A percentile compares a stretch with the other conserved stretches of the same genome.
Conservation (phyloP, 2,797 vertebrate genomes). For the Sebastes trivittatus region DNA sequence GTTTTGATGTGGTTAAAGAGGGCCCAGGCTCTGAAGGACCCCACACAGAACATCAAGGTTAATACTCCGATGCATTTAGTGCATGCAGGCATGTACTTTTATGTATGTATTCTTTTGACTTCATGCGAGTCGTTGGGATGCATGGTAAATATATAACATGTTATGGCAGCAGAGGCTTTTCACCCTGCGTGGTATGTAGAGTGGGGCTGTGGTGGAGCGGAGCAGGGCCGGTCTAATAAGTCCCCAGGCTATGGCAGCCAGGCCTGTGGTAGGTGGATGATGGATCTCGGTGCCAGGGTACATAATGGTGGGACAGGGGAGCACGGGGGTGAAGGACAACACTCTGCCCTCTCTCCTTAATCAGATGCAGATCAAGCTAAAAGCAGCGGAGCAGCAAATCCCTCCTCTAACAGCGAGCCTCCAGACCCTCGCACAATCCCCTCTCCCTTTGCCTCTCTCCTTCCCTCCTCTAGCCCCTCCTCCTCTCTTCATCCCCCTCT, state of each 20-base stretch:
- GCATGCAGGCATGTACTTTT: not conserved
- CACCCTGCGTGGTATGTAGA: constrained; percentile 66
- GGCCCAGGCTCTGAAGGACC: not conserved
- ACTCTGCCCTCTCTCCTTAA: constrained; percentile 86
- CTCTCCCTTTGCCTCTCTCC: constrained; percentile 51
- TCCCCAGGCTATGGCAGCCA: constrained; percentile 74
- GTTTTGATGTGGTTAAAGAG: not conserved
- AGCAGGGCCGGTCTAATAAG: constrained; percentile 74
- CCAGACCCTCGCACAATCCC: constrained; percentile 67
- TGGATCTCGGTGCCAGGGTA: constrained; percentile 86
- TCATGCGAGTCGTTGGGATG: constrained; percentile 32
- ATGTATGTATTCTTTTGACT: not conserved
- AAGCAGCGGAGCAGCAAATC: constrained; percentile 94
- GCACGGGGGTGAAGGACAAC: constrained; percentile 93
- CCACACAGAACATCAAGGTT: not conserved
- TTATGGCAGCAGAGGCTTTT: constrained; percentile 23
- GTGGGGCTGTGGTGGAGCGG: constrained; percentile 54
- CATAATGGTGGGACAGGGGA: constrained; percentile 90
- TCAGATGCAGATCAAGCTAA: constrained; percentile 98
- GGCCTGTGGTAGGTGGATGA: constrained; percentile 86
- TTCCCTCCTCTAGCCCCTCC: constrained; percentile 41
- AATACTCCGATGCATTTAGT: not conserved
- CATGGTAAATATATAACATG: constrained; percentile 56
- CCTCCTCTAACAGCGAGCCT: constrained; percentile 70
- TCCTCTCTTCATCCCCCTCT: constrained; percentile 58